These are phyloP conservation scores for Serrognathus titanus DNA, from an alignment of 2,888 invertebrate species.

Conservation along the genomic window DNA sequence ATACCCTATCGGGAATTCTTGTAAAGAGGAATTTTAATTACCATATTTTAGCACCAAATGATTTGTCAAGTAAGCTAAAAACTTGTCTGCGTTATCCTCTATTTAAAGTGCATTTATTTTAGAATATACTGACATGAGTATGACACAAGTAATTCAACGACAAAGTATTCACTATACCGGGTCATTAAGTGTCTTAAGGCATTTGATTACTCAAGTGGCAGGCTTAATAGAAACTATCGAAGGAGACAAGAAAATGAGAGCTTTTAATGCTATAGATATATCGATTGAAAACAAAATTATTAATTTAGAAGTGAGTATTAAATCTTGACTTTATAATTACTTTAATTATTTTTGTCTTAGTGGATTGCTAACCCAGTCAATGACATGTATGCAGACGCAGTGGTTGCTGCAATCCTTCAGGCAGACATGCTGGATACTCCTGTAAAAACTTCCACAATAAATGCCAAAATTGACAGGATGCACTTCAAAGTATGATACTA, in stretches of 20 bases:
- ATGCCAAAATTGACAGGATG: constrained; percentile 78
- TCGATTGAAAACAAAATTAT: constrained; percentile 77
- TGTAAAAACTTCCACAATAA: constrained; percentile 58
- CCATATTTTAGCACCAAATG: constrained; percentile 86
- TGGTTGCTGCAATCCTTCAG: constrained; percentile 82
- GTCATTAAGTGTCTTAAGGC: constrained; percentile 65
- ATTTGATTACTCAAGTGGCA: constrained; percentile 75
- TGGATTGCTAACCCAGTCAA: constrained; percentile 94
- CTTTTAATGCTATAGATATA: constrained; percentile 82
- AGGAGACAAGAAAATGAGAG: constrained; percentile 68
- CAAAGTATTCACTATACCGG: constrained; percentile 87
- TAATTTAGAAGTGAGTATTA: constrained; percentile 67
- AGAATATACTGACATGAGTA: constrained; percentile 95
- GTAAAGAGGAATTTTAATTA: constrained; percentile 98
- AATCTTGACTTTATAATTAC: constrained; percentile 2
- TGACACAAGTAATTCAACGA: constrained; percentile 89
- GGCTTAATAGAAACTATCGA: constrained; percentile 69
- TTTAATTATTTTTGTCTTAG: constrained; percentile 45
- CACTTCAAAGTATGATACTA: constrained; percentile 72
- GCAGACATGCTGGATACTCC: constrained; percentile 68
- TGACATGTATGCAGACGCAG: constrained; percentile 98
- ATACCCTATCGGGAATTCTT: constrained; percentile 83
- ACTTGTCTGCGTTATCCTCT: constrained; percentile 1
- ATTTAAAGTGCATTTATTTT: constrained; percentile 31
- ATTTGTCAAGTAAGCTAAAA: constrained; percentile 72